Percentiles rank a stretch among this genome's conserved stretches.
phyloP scores from a whole-genome alignment of 2,113 vertebrate species.

The Ptilorrhoa leucosticta region DNA sequence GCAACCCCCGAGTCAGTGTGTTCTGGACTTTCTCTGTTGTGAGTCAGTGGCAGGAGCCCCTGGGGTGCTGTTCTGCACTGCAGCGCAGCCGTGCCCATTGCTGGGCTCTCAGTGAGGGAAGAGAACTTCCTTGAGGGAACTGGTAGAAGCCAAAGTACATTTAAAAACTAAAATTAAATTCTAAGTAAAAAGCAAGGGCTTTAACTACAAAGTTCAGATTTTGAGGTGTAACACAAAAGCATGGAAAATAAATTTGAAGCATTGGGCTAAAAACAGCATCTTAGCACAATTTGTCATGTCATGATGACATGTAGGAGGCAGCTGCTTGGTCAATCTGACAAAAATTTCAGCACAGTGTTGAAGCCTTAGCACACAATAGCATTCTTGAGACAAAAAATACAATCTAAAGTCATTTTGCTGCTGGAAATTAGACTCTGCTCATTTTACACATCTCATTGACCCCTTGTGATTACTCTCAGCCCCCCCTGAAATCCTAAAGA shows the following conservation, averaged over 20 bases:
- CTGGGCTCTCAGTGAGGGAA: background rate
- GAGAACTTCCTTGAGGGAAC: background rate
- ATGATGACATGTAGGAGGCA: background rate
- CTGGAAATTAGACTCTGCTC: background rate
- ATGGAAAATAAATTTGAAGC: background rate
- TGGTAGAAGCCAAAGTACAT: background rate
- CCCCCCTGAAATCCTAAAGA: background rate
- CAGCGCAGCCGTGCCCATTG: background rate
- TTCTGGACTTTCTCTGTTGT: background rate
- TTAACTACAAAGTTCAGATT: background rate
- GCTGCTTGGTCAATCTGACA: background rate
- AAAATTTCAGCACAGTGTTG: background rate
- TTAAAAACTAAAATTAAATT: background rate
- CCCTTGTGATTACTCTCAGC: background rate
- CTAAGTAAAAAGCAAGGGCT: background rate
- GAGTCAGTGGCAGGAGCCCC: background rate
- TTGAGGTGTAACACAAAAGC: background rate
- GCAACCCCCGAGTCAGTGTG: accelerated
- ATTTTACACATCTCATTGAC: background rate
- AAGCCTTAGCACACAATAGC: background rate
- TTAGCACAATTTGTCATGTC: background rate
- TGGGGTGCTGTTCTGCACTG: background rate
- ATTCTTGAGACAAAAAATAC: background rate
- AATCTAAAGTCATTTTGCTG: background rate
- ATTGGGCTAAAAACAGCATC: background rate